Conservation (phyloP, 2,888 invertebrate genomes). For the Lepidochrysops patricia region DNA sequence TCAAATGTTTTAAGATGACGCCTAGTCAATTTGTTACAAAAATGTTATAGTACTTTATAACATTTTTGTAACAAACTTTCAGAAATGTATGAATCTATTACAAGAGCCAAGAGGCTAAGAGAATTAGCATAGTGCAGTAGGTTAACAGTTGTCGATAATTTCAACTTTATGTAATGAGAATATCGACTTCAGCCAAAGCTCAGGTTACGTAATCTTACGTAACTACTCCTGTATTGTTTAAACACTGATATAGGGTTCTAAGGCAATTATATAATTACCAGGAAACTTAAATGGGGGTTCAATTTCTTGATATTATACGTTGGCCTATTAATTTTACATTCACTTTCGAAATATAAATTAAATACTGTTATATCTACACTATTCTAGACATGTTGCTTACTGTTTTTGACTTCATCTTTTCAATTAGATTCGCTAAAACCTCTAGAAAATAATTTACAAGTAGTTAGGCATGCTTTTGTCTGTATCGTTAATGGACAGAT, state of each 20-base stretch:
- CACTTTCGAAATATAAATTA: background rate
- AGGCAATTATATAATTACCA: conserved; percentile 6
- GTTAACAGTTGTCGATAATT: conserved; percentile 2
- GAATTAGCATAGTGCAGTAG: background rate
- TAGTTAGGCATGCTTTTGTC: background rate
- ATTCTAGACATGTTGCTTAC: background rate
- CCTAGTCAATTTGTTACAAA: background rate
- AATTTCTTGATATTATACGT: background rate
- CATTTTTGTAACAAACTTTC: background rate
- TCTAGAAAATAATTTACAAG: background rate
- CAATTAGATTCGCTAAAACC: background rate
- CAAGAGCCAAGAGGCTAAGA: background rate
- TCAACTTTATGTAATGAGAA: conserved; percentile 4
- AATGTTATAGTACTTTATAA: too few relatives aligned
- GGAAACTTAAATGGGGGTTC: background rate
- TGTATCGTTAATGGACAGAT: background rate
- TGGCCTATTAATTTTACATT: background rate
- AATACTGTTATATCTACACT: background rate
- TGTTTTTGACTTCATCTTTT: background rate
- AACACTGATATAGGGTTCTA: background rate
- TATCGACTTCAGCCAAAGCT: conserved; percentile 8
- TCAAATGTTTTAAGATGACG: too few relatives aligned
- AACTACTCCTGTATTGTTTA: conserved; percentile 6
- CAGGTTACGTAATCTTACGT: conserved; percentile 3
- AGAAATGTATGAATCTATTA: background rate